These are phyloP conservation scores for Conger conger DNA, from an alignment of 2,113 vertebrate genomes.

Conservation along the genomic window DNA sequence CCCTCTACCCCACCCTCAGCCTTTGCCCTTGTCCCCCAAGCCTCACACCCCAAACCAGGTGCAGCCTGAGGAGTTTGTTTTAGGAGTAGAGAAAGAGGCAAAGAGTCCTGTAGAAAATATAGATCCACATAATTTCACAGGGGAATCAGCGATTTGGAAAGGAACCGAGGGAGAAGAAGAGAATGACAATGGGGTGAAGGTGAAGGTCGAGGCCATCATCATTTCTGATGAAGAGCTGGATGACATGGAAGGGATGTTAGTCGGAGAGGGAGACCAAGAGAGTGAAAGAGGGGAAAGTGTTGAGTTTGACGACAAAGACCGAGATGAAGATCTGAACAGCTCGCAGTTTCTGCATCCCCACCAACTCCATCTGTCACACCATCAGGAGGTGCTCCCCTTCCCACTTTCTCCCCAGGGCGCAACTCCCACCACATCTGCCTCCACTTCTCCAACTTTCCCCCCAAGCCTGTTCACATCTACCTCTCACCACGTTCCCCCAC, in stretches of 20 bases:
- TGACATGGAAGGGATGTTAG: conserved; percentile 36
- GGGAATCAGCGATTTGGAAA: not conserved
- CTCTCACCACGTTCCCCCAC: conserved; percentile 33
- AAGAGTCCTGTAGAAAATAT: not conserved
- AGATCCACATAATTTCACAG: not conserved
- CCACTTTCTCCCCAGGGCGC: conserved; percentile 51
- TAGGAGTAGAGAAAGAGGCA: not conserved
- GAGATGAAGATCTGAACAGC: conserved; percentile 57
- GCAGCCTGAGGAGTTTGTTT: not conserved
- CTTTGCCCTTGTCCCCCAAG: conserved; percentile 32
- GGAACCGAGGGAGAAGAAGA: conserved; percentile 24
- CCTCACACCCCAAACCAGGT: not conserved
- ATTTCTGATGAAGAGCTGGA: conserved; percentile 89
- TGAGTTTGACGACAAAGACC: conserved; percentile 62
- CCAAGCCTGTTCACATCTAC: conserved; percentile 25
- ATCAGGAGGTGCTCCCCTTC: conserved; percentile 58
- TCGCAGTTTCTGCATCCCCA: conserved; percentile 65
- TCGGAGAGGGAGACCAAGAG: conserved; percentile 41
- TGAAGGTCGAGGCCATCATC: conserved; percentile 89
- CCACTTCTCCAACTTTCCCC: conserved; percentile 10
- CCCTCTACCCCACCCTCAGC: not conserved
- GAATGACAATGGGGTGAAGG: conserved; percentile 47
- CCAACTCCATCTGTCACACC: conserved; percentile 57
- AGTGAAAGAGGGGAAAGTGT: conserved; percentile 54
- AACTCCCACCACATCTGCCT: conserved; percentile 16